These are phyloP conservation scores for Macrosiphum euphorbiae DNA, from an alignment of 2,888 invertebrate genomes.

Conservation along the genomic window DNA sequence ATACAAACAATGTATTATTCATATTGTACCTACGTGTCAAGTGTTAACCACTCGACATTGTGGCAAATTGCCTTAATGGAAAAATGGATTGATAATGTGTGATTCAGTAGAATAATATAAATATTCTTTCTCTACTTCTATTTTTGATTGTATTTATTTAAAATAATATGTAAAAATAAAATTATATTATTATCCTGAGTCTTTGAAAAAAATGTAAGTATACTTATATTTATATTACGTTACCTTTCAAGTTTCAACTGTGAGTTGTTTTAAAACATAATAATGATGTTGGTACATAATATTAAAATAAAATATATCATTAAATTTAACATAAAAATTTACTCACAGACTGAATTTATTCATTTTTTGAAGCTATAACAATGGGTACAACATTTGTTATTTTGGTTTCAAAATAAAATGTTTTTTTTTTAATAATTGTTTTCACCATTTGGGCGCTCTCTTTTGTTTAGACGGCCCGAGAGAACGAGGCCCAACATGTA, in stretches of 20 bases:
- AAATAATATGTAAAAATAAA: not conserved
- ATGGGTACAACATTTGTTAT: not conserved
- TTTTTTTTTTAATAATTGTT: no score
- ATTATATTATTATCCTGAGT: not conserved
- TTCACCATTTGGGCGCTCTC: no score
- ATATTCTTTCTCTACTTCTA: not conserved
- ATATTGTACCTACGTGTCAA: not conserved
- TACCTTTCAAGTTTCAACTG: no score
- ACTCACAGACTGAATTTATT: no score
- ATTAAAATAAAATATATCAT: no score
- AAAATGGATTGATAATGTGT: not conserved
- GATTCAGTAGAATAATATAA: not conserved
- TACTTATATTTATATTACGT: no score
- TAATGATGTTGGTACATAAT: no score
- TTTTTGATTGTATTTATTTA: not conserved
- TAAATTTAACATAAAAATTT: no score
- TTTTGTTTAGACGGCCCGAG: no score
- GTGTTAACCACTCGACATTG: not conserved
- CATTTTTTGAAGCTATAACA: not conserved
- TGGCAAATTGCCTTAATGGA: slow-evolving; percentile 31
- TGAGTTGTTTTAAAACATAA: no score
- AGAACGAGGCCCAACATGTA: no score
- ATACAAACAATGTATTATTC: slow-evolving; percentile 42
- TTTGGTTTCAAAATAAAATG: not conserved
- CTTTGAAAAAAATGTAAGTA: no score